Evolutionary conservation across 2,797 vertebrate species (phyloP).

Genomic region (Percopsis omiscomaycus): DNA sequence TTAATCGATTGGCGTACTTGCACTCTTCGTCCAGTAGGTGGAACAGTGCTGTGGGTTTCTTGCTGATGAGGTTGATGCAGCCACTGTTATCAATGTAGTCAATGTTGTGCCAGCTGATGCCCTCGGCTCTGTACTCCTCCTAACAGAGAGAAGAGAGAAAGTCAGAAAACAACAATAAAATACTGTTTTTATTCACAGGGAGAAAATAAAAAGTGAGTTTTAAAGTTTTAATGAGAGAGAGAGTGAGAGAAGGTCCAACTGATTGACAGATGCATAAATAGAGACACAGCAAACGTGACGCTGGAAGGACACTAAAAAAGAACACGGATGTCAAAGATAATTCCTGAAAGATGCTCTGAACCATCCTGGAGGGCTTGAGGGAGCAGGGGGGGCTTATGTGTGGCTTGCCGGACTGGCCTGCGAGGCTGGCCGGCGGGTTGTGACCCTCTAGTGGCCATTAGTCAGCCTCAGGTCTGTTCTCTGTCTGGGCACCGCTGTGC

Average conservation of each 20-base stretch:
- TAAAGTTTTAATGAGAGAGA: not conserved
- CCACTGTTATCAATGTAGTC: conserved; percentile 95
- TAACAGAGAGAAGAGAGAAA: conserved; percentile 44
- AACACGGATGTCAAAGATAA: conserved; percentile 18
- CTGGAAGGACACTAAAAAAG: not conserved
- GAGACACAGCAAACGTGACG: no score
- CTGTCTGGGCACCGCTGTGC: conserved; percentile 8
- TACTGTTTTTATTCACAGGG: no score
- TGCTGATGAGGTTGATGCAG: conserved; percentile 97
- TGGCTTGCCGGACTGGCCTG: conserved; percentile 3
- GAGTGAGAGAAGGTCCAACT: not conserved
- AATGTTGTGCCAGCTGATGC: conserved; percentile 96
- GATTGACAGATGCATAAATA: no score
- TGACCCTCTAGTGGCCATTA: conserved; percentile 17
- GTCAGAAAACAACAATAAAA: conserved; percentile 2
- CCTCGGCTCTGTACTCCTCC: conserved; percentile 94
- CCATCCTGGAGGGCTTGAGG: conserved; percentile 25
- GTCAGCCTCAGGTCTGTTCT: conserved; percentile 15
- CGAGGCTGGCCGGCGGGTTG: conserved; percentile 25
- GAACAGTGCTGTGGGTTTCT: conserved; percentile 94
- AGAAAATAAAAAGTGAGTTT: no score
- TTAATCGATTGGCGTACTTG: conserved; percentile 82
- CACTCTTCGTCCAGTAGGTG: conserved; percentile 98
- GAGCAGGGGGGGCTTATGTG: conserved; percentile 1
- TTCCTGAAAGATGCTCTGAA: not conserved